A percentile compares a stretch with the other conserved stretches of the same genome.
Evolutionary conservation across 2,797 vertebrate species (phyloP).

Genomic region (Pelochelys cantorii): DNA sequence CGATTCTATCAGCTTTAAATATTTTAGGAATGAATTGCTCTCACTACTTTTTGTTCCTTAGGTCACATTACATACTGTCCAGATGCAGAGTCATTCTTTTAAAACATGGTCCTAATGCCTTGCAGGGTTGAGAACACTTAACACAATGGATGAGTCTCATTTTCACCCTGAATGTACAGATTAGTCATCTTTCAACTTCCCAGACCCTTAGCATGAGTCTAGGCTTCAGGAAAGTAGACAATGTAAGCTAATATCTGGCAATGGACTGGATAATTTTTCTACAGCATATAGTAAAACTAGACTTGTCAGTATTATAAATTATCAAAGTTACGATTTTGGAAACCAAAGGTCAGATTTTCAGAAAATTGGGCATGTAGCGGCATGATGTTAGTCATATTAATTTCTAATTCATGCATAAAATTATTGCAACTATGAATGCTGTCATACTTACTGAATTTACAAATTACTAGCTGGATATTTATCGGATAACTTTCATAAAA

Average conservation of each 20-base stretch:
- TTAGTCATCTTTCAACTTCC: neutral
- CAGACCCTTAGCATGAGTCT: neutral
- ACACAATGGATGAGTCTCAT: neutral
- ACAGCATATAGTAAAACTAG: neutral
- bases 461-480: neutral
- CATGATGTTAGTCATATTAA: neutral
- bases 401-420: neutral
- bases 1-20: neutral
- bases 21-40: neutral
- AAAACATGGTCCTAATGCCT: neutral
- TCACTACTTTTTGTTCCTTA: neutral
- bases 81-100: neutral
- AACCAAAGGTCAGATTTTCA: neutral
- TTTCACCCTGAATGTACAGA: neutral
- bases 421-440: neutral
- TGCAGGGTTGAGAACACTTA: neutral
- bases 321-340: neutral
- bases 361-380: neutral
- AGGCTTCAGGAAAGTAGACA: neutral
- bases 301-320: neutral
- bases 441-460: neutral
- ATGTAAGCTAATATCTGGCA: neutral
- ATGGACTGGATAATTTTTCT: neutral
- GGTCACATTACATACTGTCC: neutral
- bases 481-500: neutral